Conservation (phyloP, 2,888 invertebrate species). For the Sminthurides aquaticus region DNA sequence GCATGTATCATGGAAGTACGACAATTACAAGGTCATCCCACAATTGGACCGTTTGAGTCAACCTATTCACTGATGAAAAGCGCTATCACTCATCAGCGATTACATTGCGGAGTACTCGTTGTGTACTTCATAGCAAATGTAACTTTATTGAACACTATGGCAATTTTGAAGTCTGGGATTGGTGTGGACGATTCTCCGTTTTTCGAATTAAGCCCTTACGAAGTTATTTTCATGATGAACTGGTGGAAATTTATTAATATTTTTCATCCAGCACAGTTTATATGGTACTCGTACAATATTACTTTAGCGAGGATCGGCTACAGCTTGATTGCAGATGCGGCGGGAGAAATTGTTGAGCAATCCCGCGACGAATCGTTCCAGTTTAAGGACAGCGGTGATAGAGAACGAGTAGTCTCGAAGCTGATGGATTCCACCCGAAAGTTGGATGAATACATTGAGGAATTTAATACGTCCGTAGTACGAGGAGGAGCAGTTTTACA, state of each 20-base stretch:
- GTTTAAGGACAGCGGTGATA: too few relatives aligned
- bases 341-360: not conserved
- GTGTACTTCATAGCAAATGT: too few relatives aligned
- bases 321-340: not conserved
- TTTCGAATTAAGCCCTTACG: too few relatives aligned
- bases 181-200: not conserved
- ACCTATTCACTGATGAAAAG: not conserved
- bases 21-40: not conserved
- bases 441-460: not conserved
- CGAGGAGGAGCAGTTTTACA: not conserved
- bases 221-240: not conserved
- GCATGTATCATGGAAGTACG: not conserved
- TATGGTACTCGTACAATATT: not conserved
- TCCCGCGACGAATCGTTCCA: not conserved
- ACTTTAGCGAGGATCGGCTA: not conserved
- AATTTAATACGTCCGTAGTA: too few relatives aligned
- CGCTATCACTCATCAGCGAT: not conserved
- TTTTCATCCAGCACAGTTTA: not conserved
- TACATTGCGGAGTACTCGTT: not conserved
- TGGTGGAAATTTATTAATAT: not conserved
- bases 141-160: not conserved
- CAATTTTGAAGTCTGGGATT: not conserved
- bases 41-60: not conserved
- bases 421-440: not conserved
- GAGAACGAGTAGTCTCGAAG: not conserved